Percentiles rank a stretch among this genome's conserved stretches.
Evolutionary conservation across 2,113 vertebrate species (phyloP).

Genomic region (Anthoscopus minutus): DNA sequence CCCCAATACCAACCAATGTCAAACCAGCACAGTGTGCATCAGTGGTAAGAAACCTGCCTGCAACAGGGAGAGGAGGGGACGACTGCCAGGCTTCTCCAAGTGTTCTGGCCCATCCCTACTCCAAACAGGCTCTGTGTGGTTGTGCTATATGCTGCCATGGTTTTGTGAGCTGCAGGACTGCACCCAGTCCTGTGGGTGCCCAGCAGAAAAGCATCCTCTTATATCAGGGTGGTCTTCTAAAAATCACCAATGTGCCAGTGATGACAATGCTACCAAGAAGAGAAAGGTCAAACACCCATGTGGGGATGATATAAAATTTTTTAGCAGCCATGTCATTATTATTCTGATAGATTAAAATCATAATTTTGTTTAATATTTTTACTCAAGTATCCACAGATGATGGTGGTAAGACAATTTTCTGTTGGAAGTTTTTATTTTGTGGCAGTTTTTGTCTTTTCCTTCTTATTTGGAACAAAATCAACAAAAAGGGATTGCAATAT

Average conservation of each 20-base stretch:
- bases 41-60: neutral
- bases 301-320: neutral
- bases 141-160: fast-evolving
- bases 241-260: neutral
- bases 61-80: neutral
- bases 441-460: neutral
- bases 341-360: neutral
- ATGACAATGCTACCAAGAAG: neutral
- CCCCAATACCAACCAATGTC: no score
- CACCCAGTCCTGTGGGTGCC: neutral
- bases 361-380: neutral
- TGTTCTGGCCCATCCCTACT: neutral
- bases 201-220: neutral
- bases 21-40: neutral
- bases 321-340: neutral
- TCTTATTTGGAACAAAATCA: neutral
- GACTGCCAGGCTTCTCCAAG: neutral
- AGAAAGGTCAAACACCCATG: neutral
- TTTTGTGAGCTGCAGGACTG: neutral
- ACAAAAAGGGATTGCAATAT: neutral
- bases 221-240: neutral
- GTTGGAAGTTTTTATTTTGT: neutral
- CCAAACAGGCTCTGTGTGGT: neutral
- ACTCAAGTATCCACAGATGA: neutral
- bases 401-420: neutral